phyloP scores from a whole-genome alignment of 2,888 invertebrate species.

The Eupithecia insigniata region DNA sequence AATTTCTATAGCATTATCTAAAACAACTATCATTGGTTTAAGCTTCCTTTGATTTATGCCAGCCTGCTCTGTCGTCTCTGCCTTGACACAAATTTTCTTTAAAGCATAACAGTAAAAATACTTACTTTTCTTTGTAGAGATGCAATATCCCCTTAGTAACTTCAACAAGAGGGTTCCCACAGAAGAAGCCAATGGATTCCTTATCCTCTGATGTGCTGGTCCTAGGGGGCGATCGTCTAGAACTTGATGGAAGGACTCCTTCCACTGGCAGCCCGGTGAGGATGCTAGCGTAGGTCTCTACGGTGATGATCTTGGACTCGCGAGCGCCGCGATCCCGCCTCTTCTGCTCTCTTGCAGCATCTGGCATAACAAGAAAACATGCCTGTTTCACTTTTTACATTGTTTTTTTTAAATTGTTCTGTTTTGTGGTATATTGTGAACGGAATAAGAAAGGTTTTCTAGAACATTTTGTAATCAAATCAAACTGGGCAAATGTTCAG shows the following conservation, averaged over 20 bases:
- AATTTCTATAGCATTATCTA: background rate
- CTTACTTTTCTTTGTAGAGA: constrained; percentile 98
- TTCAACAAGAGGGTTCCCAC: constrained; percentile 98
- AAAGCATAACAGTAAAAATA: constrained; percentile 32
- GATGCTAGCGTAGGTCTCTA: constrained; percentile 90
- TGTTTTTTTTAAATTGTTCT: background rate
- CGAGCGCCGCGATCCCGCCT: constrained; percentile 87
- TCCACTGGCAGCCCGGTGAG: constrained; percentile 81
- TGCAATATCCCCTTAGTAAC: constrained; percentile 98
- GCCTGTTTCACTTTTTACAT: background rate
- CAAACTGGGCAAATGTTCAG: background rate
- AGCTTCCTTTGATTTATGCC: background rate
- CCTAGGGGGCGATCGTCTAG: constrained; percentile 81
- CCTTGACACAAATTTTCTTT: background rate
- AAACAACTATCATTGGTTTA: no score
- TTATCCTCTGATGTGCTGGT: constrained; percentile 65
- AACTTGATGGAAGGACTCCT: constrained; percentile 86
- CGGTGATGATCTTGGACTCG: constrained; percentile 88
- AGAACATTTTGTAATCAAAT: background rate
- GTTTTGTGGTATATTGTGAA: background rate
- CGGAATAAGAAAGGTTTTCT: constrained; percentile 1
- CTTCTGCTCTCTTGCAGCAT: constrained; percentile 74
- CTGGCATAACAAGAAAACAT: constrained; percentile 46
- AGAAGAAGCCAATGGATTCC: constrained; percentile 91
- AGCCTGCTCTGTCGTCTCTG: background rate